Conservation (phyloP, 2,888 invertebrate species). For the Apomyelois bistriatella region DNA sequence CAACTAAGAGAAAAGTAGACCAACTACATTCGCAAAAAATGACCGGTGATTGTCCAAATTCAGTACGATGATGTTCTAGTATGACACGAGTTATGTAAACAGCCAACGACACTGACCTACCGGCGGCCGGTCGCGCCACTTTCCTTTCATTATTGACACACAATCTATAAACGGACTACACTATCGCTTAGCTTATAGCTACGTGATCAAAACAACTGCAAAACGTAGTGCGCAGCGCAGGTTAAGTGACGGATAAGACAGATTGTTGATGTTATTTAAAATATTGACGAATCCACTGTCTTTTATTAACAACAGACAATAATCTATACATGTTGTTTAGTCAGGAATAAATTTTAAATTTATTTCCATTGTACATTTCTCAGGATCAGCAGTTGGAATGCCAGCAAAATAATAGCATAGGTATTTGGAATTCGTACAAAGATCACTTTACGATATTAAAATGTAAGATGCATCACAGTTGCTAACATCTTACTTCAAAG, state of each 20-base stretch:
- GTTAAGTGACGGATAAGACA: conserved; percentile 15
- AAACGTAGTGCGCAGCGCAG: conserved; percentile 21
- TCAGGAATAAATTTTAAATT: no score
- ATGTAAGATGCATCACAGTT: no score
- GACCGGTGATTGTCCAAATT: conserved; percentile 43
- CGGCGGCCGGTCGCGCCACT: conserved; percentile 63
- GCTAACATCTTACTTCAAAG: neutral
- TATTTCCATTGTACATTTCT: no score
- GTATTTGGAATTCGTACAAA: no score
- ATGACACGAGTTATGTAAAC: conserved; percentile 69
- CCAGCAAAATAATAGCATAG: no score
- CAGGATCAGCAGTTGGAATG: no score
- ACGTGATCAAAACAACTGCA: conserved; percentile 39
- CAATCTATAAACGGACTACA: conserved; percentile 59
- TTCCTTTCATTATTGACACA: conserved; percentile 78
- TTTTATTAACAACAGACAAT: neutral
- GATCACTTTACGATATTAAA: no score
- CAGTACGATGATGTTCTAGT: conserved; percentile 54
- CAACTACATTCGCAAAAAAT: conserved; percentile 7
- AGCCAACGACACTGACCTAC: conserved; percentile 74
- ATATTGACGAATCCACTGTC: neutral
- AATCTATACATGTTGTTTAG: no score
- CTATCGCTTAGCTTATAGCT: conserved; percentile 40
- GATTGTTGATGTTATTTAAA: conserved; percentile 15
- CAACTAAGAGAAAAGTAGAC: conserved; percentile 7